Base-by-base conservation (phyloP, 2,888 invertebrate species). In the Thumatha senex region DNA sequence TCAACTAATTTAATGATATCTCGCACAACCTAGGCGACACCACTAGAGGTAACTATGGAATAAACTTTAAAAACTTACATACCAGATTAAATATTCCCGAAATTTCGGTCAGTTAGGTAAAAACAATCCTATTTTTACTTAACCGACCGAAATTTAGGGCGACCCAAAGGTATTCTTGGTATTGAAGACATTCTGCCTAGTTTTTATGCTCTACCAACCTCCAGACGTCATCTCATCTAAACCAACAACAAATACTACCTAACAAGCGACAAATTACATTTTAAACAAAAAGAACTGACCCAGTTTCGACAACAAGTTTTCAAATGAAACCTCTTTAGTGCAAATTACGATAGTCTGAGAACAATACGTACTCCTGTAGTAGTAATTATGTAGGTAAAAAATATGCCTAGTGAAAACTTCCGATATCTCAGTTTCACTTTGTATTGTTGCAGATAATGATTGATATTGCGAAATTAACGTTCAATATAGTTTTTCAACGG, bases 321-420 rank as follows among this genome's bases (percentile, higher is more conserved):
- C 58, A 31, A 51, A 58, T 67, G 56, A 69, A 60, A 66, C 60
- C 57, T 56, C 57, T 69, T 46, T 39, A 46, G 15, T n/a, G 30
- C 9, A 34, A 48, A 61, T 65, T 51, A 54, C 41, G 51, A 61
- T 65, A 48, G 12, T 44, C 42, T 29, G 9, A 56, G 55, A 63
- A 70, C 67, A 70, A 67, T 70, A 52, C 53, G 39, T 54, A 58
- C 56, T 49, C 51, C 34, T 31, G 35, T 53, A 51, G 53, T 31
- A 48, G 38, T 46, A 48, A 54, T 51, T 58, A 58, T 48, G 13
- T 10, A 29, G 35, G 43, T 31, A 66, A 63, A 60, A 63, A 40
- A 47, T 38, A 46, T 36, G 31, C 31, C 31, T 49, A 50, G 63
- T 55, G 67, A 67, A 63, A 63, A 15, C 46, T 64, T 58, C 68